These are phyloP conservation scores for Anthopleura sola DNA, from an alignment of 64 coral and sea anemone genomes.

Conservation along the genomic window DNA sequence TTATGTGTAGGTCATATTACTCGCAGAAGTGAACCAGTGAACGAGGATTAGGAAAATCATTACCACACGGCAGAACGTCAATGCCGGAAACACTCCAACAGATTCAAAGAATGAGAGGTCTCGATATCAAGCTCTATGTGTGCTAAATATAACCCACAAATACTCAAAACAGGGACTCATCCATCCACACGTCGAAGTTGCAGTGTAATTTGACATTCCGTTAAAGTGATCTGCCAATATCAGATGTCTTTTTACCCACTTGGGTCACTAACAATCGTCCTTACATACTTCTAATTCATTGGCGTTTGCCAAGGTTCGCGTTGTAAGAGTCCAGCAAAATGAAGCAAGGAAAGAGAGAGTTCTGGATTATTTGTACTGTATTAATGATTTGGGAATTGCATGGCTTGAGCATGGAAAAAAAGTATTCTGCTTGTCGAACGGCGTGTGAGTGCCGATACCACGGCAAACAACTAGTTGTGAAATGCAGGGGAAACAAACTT, in stretches of 20 bases:
- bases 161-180: background rate
- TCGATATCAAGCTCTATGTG: background rate
- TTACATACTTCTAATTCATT: background rate
- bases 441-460: background rate
- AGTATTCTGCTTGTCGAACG: background rate
- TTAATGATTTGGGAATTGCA: background rate
- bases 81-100: background rate
- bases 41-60: background rate
- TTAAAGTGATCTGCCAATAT: background rate
- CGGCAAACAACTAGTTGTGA: background rate
- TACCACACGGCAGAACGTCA: no score
- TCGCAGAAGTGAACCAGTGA: background rate
- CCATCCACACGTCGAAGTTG: slow-evolving; percentile 1
- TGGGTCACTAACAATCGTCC: background rate
- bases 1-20: background rate
- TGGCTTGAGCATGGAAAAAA: background rate
- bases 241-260: background rate
- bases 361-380: background rate
- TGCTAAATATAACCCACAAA: slow-evolving; percentile 15
- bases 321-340: background rate
- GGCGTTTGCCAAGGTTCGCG: background rate
- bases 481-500: background rate
- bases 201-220: background rate
- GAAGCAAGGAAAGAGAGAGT: background rate
- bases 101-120: background rate